These are phyloP conservation scores for Lagria hirta DNA, from an alignment of 2,888 invertebrate species.

Conservation along the genomic window DNA sequence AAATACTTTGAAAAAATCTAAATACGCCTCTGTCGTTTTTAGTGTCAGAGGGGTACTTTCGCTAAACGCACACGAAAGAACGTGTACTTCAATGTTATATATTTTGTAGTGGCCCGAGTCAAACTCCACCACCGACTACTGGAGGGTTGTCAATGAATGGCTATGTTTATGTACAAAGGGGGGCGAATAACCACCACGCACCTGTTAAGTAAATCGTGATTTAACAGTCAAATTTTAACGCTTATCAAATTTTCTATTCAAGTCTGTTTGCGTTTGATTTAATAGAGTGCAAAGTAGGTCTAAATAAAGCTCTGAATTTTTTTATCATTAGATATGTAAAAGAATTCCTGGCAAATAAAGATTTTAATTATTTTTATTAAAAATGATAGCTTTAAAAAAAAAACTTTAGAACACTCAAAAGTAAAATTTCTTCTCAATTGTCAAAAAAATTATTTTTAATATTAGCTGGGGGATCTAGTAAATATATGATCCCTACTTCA, in stretches of 20 bases:
- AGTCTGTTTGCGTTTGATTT: conserved; percentile 34
- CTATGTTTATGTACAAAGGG: conserved; percentile 42
- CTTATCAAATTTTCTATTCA: conserved; percentile 41
- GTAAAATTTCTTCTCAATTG: no score
- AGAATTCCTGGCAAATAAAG: no score
- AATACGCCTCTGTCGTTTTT: conserved; percentile 19
- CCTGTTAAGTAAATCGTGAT: conserved; percentile 48
- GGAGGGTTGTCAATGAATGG: conserved; percentile 38
- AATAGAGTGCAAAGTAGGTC: background rate
- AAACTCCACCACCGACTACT: conserved; percentile 39
- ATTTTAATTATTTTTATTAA: no score
- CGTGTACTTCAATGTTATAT: conserved; percentile 47
- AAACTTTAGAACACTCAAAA: no score
- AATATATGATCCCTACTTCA: no score
- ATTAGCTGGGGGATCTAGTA: no score
- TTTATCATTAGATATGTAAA: no score
- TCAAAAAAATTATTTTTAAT: no score
- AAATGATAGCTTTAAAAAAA: no score
- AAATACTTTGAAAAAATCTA: no score
- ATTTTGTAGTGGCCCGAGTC: conserved; percentile 48
- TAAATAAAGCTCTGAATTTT: no score
- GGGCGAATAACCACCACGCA: conserved; percentile 43
- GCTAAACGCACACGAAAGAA: conserved; percentile 41
- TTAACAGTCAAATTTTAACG: conserved; percentile 47
- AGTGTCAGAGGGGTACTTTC: conserved; percentile 32